A percentile compares a stretch with the other conserved stretches of the same genome.
Evolutionary conservation across 2,888 invertebrate genomes (phyloP).

Genomic region (Cataglyphis livida): DNA sequence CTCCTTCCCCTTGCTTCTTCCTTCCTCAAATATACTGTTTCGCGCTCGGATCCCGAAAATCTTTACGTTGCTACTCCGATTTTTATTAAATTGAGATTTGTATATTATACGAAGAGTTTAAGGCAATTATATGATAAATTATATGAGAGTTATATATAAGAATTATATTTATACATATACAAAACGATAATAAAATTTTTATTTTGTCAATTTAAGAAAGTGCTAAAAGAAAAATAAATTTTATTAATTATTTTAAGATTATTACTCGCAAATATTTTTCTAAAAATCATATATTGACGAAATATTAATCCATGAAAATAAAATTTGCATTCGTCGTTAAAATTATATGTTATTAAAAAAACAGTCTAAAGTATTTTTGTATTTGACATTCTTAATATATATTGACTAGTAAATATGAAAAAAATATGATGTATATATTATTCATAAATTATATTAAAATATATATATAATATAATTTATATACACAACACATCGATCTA

Average conservation of each 20-base stretch:
- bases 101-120: not conserved
- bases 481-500: not conserved
- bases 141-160: not conserved
- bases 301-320: not conserved
- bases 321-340: not conserved
- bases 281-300: not conserved
- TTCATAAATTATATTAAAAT: not conserved
- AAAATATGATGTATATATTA: not conserved
- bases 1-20: constrained; percentile 5
- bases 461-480: not conserved
- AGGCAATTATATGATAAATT: not conserved
- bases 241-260: not conserved
- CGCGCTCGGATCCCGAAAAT: not conserved
- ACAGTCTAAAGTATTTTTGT: not conserved
- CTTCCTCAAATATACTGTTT: not conserved
- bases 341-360: not conserved
- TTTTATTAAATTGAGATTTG: not conserved
- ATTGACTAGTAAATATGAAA: not conserved
- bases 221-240: not conserved
- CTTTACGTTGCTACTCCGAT: not conserved
- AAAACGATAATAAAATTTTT: not conserved
- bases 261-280: not conserved
- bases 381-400: not conserved
- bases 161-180: not conserved
- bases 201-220: not conserved